Conservation (phyloP, 2,888 invertebrate genomes). For the Tipula helvola region DNA sequence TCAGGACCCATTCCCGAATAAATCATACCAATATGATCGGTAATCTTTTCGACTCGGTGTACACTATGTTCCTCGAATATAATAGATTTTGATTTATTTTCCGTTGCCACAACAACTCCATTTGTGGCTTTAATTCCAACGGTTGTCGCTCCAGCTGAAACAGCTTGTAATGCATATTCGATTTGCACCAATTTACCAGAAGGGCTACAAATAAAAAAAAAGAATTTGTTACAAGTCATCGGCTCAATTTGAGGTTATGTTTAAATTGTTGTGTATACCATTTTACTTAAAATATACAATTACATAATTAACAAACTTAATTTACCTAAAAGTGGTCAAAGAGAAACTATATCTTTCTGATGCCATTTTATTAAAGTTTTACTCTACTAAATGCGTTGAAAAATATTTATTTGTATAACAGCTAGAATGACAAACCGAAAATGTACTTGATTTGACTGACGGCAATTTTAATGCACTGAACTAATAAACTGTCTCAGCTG, state of each 20-base stretch:
- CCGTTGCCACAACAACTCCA: slow-evolving; percentile 96
- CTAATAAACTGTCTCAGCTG: not conserved
- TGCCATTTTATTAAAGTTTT: slow-evolving; percentile 47
- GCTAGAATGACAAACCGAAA: not conserved
- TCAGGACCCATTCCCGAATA: slow-evolving; percentile 95
- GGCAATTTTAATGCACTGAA: not conserved
- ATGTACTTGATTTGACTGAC: not conserved
- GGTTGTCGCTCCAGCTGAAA: slow-evolving; percentile 95
- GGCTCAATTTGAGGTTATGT: slow-evolving; percentile 24
- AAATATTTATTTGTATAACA: not conserved
- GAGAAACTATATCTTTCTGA: slow-evolving; percentile 96
- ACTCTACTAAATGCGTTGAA: not conserved
- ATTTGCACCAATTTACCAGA: slow-evolving; percentile 99
- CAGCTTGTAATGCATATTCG: slow-evolving; percentile 98
- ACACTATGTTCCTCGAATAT: slow-evolving; percentile 95
- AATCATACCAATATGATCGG: slow-evolving; percentile 92
- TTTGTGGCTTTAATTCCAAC: slow-evolving; percentile 98
- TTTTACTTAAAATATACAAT: not conserved
- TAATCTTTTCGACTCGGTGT: slow-evolving; percentile 91
- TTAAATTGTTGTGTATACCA: not conserved
- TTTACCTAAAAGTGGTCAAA: slow-evolving; percentile 58
- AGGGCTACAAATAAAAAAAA: slow-evolving; percentile 57
- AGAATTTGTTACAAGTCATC: slow-evolving; percentile 24
- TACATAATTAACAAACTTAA: slow-evolving; percentile 11
- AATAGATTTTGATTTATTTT: slow-evolving; percentile 96